Evolutionary conservation across 2,797 vertebrate genomes (phyloP), one percentile per base, ranked within the genome.

Genomic region (Melanotaenia parkinsoni): DNA sequence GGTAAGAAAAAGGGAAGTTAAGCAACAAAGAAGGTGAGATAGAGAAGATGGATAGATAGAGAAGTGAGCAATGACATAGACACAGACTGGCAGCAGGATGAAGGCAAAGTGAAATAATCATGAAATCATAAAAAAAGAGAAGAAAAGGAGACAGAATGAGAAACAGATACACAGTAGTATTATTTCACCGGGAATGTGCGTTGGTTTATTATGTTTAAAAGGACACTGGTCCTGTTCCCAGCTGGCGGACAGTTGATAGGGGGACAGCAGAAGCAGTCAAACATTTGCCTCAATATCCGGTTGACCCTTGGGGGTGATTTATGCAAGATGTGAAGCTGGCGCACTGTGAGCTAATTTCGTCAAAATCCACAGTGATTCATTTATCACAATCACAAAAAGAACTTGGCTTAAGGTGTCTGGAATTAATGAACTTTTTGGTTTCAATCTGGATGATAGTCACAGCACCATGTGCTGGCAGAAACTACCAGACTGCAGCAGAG

Each of bases 361-460:
- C 76, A 87, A 88, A 88, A 89, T 86, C 79, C 84, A 84, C 79
- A 88, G 76, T 79, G 80, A 88, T 87, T 92, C 66, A 90, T 91
- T 91, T 77, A 91, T 89, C 88, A 87, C 79, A 79, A 77, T 80
- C 82, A 86, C 24, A 80, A 86, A 86, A 81, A 58, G 67, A 83
- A 83, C 78, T 89, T 91, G 84, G 84, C 91, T 90, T 88, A 73
- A 87, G 83, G 89, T 88, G 79, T 84, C 51, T 63, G 53, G 73
- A 87, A 83, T 87, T 85, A 88, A 91, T 91, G 59, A 81, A 65
- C 83, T 80, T 86, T 80, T 85, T 72, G 82, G 71, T 74, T 73
- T 75, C 78, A 88, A 70, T 89, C 84, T 89, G 86, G 83, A 83
- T 89, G 80, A 74, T 26, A 67, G 76, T 83, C 75, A 85, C 69